Evolutionary conservation across 2,888 invertebrate genomes (phyloP), one percentile per base, ranked within the genome.

Genomic region (Erebia epiphron): DNA sequence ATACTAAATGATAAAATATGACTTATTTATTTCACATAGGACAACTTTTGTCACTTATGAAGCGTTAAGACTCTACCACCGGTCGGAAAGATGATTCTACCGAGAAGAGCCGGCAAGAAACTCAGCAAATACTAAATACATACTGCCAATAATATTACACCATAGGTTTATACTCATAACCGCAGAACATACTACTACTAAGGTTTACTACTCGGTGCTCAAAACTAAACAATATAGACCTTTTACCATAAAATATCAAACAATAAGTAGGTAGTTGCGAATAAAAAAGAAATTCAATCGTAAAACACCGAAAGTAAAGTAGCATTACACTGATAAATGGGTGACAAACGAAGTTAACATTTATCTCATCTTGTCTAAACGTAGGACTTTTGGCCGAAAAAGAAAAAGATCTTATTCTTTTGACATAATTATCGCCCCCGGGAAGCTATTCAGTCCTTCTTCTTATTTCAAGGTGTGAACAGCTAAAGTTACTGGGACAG

Each of bases 371-470:
- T 2, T 18, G 54, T 54, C 18, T 54, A 16, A 54, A 10, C 18
- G 16, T 10, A 54, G 54, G 35, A 35, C 56, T 58, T 54, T 41
- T 43, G 41, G 68, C 35, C 18, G 18, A 61, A 57, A 68, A 65
- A 52, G 64, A 56, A 58, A 50, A 70, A 50, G 18, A 70, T 65
- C 50, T 65, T 66, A 70, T 70, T 69, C 67, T 74, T 73, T 63
- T 70, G 61, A 64, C 67, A 67, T 74, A 67, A 62, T 74, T 73
- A 74, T 69, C 69, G 70, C 58, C 65, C 41, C 41, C 46, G 35
- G 46, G 62, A 70, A 68, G 63, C 68, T 66, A 13, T 60, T 57
- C 62, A 5, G 54, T 68, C 57, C 35, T 68, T 65, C 68, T 68
- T 57, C 52, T 67, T 69, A 67, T 64, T 69, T 69, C 66, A 52